Base-by-base conservation (phyloP, 92 coral and sea anemone species). In the Actinernus sp. region DNA sequence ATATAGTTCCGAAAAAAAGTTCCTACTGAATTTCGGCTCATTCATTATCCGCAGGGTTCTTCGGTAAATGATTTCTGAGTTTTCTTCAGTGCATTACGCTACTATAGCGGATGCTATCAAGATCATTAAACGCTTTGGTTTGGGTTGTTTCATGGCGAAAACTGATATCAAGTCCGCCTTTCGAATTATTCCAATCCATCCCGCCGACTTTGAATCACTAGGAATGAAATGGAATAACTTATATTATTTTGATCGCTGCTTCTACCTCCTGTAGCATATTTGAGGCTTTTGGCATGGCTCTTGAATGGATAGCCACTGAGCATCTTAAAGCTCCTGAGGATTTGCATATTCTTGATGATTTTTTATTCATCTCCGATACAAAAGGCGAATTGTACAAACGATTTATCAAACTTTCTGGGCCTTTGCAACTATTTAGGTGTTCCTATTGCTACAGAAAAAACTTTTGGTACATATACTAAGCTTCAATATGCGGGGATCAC, bases 241-340 rank as follows among this genome's bases (percentile, higher is more conserved):
- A 2, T 79, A 58, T 41, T 69, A 79, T 61, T 79, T 67, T 34
- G 86, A 79, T 27, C 71, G 71, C 16, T 71, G 65, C 31, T 37
- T 6, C 41, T 34, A 34, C 8, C 41, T 6, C 8, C 41, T 34
- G 41, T 14, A 34, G 14, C 6, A 34, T 14, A 6, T 34, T 34
- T 34, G 41, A 34, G 41, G 41, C 6, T 6, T 34, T 34, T 6
- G 6, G 8, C 14, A 6, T 6, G 14, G 41, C 8, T 6, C 6
- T 34, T 14, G 8, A 34, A 34, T 34, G 14, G 41, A 34, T 34
- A 6, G 41, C 41, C 14, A 34, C 8, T 6, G 14, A 34, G 6
- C 6, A 34, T 6, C 6, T 6, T 6, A 14, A 14, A 6, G 14
- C 14, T 34, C 8, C 6, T 14, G 14, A 34, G 41, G 14, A 6